Conservation (phyloP, 2,113 vertebrate species). For the Oenanthe melanoleuca region DNA sequence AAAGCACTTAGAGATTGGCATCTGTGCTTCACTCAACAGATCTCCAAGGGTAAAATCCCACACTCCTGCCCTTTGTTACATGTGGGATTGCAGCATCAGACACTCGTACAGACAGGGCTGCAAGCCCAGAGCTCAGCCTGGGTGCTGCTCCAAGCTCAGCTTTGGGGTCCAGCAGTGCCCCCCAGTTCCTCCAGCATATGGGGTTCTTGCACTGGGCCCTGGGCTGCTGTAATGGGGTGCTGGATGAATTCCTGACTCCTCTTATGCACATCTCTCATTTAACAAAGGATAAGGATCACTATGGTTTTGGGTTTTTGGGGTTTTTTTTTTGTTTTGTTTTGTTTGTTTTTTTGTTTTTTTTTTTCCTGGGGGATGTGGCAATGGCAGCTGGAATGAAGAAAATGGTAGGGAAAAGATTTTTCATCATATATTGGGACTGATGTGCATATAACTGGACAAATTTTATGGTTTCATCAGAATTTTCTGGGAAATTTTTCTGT, state of each 20-base stretch:
- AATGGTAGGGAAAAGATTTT: background rate
- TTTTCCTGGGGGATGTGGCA: background rate
- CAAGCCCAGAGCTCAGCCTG: background rate
- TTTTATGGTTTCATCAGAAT: background rate
- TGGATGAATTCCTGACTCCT: background rate
- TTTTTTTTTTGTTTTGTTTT: no score
- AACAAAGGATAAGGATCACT: background rate
- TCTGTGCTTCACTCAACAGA: constrained; percentile 26
- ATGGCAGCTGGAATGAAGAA: background rate
- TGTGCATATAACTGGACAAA: background rate
- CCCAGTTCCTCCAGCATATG: background rate
- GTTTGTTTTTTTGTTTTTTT: background rate
- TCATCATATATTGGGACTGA: background rate
- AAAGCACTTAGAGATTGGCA: constrained; percentile 3
- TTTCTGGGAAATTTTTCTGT: background rate
- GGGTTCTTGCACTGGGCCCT: background rate
- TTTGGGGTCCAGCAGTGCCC: background rate
- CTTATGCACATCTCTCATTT: background rate
- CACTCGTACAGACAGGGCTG: rapidly evolving
- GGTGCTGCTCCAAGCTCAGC: background rate
- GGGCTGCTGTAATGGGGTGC: background rate
- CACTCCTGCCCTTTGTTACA: background rate
- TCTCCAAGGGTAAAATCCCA: background rate
- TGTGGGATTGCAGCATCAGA: background rate
- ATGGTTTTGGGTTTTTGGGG: no score